These are phyloP conservation scores for Villa cingulata DNA, from an alignment of 2,888 invertebrate species.

Conservation along the genomic window DNA sequence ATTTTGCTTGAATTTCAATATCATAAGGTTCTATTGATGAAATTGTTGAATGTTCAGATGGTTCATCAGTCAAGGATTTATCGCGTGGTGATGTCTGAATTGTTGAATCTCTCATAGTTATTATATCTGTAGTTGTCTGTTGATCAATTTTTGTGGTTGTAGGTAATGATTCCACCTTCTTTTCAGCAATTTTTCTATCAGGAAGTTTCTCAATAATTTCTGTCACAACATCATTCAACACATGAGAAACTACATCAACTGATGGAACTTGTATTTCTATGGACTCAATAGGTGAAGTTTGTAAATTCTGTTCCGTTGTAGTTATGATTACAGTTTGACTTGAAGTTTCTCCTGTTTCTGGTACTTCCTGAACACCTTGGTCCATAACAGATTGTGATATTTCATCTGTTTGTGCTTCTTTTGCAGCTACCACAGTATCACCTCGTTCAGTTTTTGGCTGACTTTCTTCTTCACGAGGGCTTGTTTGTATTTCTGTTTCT, in stretches of 20 bases:
- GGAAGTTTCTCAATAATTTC: constrained; percentile 26
- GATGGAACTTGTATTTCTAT: constrained; percentile 10
- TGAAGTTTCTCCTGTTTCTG: constrained; percentile 25
- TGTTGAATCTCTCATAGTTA: constrained; percentile 20
- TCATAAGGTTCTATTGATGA: constrained; percentile 30
- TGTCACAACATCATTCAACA: constrained; percentile 29
- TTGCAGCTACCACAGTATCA: constrained; percentile 33
- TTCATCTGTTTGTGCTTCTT: constrained; percentile 38
- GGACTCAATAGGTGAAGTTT: constrained; percentile 28
- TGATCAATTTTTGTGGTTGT: constrained; percentile 18
- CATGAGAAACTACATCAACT: constrained; percentile 20
- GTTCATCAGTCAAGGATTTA: constrained; percentile 15
- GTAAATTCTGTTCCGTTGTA: constrained; percentile 29
- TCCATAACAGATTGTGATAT: constrained; percentile 17
- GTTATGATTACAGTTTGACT: constrained; percentile 25
- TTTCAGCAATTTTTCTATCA: constrained; percentile 10
- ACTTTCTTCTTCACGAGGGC: constrained; percentile 19
- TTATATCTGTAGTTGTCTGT: constrained; percentile 20
- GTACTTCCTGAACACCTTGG: constrained; percentile 16
- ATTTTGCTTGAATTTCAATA: constrained; percentile 42
- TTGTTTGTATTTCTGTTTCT: constrained; percentile 33
- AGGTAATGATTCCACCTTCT: not conserved
- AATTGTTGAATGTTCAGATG: constrained; percentile 18
- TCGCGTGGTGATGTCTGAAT: constrained; percentile 27
- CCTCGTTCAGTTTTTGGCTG: constrained; percentile 12